Conservation (phyloP, 2,797 vertebrate species). For the Myotis findleyi region DNA sequence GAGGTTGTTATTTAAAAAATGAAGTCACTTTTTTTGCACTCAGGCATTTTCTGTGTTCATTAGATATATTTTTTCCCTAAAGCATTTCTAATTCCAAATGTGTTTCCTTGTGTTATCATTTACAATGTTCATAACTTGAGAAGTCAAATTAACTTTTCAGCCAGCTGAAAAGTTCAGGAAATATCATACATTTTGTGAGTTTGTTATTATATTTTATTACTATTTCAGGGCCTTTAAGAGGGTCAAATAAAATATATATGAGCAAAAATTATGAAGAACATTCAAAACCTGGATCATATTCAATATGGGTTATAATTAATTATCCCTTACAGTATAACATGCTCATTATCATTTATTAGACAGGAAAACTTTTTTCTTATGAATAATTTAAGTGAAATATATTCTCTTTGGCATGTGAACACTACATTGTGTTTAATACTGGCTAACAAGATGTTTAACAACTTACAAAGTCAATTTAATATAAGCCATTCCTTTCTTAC, state of each 20-base stretch:
- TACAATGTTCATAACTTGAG: constrained; percentile 44
- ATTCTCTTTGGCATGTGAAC: constrained; percentile 38
- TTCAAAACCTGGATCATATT: constrained; percentile 43
- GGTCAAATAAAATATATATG: constrained; percentile 59
- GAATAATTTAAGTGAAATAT: constrained; percentile 38
- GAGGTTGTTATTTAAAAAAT: constrained; percentile 47
- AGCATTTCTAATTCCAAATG: constrained; percentile 47
- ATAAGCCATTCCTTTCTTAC: constrained; percentile 32
- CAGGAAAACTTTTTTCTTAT: constrained; percentile 23
- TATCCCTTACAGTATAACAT: neutral
- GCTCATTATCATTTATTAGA: constrained; percentile 69
- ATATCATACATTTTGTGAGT: constrained; percentile 41
- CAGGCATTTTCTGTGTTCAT: constrained; percentile 46
- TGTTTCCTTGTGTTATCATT: constrained; percentile 38
- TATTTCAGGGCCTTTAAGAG: neutral
- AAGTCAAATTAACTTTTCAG: constrained; percentile 17
- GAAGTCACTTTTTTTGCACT: constrained; percentile 23
- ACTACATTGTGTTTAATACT: constrained; percentile 57
- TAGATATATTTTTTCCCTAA: constrained; percentile 45
- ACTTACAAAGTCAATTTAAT: constrained; percentile 54
- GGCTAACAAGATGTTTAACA: constrained; percentile 59
- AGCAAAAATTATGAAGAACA: constrained; percentile 34
- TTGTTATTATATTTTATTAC: neutral
- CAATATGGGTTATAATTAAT: constrained; percentile 51
- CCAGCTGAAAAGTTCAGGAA: constrained; percentile 41